Percentiles rank a stretch among this genome's conserved stretches.
Evolutionary conservation across 2,888 invertebrate genomes (phyloP).

Genomic region (Sericinus montela): DNA sequence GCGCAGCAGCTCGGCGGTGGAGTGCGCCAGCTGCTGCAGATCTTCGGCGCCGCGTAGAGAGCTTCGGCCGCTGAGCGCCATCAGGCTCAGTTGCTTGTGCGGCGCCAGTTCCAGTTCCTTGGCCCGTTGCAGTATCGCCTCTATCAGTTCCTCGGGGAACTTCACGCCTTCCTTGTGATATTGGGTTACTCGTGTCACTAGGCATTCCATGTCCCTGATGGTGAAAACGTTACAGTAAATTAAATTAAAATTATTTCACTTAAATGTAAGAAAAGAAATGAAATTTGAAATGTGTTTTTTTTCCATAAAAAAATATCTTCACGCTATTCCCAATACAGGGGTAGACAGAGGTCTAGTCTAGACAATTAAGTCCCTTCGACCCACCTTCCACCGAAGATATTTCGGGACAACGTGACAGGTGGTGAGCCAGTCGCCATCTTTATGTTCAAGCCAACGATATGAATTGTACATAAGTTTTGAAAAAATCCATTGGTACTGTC

Average conservation of each 20-base stretch:
- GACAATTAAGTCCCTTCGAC: too few relatives aligned
- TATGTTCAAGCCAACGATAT: too few relatives aligned
- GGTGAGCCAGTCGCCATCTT: too few relatives aligned
- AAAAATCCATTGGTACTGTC: too few relatives aligned
- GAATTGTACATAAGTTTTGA: too few relatives aligned
- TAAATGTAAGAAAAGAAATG: too few relatives aligned
- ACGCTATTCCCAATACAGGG: too few relatives aligned
- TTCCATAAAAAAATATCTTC: too few relatives aligned
- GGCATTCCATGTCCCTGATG: slow-evolving; percentile 41
- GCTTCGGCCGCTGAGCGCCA: slow-evolving; percentile 41
- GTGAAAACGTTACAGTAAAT: background rate
- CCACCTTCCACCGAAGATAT: too few relatives aligned
- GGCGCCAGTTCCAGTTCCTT: slow-evolving; percentile 40
- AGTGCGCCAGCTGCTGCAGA: slow-evolving; percentile 41
- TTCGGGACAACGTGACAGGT: too few relatives aligned
- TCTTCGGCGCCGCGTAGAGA: slow-evolving; percentile 21
- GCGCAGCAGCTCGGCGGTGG: slow-evolving; percentile 44
- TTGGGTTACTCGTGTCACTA: slow-evolving; percentile 43
- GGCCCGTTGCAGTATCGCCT: slow-evolving; percentile 35
- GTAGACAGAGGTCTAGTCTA: too few relatives aligned
- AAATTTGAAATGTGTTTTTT: too few relatives aligned
- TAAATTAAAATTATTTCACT: background rate
- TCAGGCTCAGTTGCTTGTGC: slow-evolving; percentile 46
- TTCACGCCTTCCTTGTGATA: slow-evolving; percentile 55
- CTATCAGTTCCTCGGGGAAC: slow-evolving; percentile 43